Evolutionary conservation across 2,797 vertebrate species (phyloP).

Genomic region (Gymnopithys bicolor): DNA sequence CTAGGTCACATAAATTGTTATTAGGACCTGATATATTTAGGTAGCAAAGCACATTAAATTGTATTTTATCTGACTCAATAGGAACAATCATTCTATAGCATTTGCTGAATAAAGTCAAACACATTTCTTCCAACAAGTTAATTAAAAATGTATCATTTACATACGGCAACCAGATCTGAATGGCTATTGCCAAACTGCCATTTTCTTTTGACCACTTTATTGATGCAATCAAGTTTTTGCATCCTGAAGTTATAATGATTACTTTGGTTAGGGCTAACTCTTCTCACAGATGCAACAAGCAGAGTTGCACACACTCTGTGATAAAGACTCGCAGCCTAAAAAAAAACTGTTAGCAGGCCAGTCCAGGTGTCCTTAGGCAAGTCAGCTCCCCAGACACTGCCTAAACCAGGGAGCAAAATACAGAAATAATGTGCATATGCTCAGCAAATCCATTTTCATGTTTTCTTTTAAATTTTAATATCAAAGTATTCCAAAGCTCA

Average conservation of each 20-base stretch:
- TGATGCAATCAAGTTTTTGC: not conserved
- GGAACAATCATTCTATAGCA: not conserved
- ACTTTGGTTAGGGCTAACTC: not conserved
- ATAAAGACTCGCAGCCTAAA: not conserved
- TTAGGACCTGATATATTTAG: constrained; percentile 32
- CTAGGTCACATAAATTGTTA: constrained; percentile 62
- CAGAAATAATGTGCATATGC: not conserved
- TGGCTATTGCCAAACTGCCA: not conserved
- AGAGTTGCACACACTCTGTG: not conserved
- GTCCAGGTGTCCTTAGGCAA: not conserved
- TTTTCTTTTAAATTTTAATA: constrained; percentile 63
- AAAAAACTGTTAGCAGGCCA: not conserved
- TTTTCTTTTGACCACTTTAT: not conserved
- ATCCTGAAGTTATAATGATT: not conserved
- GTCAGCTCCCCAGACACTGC: not conserved
- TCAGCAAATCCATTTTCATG: constrained; percentile 27
- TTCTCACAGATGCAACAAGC: not conserved
- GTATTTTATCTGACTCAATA: constrained; percentile 39
- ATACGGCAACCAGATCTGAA: not conserved
- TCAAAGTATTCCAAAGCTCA: constrained; percentile 65
- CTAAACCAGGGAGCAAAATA: not conserved
- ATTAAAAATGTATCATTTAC: not conserved
- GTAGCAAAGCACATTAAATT: constrained; percentile 31
- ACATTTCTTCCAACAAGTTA: not conserved
- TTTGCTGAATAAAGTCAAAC: constrained; percentile 30